Base-by-base conservation (phyloP, 2,888 invertebrate genomes). In the Baccha elongata region DNA sequence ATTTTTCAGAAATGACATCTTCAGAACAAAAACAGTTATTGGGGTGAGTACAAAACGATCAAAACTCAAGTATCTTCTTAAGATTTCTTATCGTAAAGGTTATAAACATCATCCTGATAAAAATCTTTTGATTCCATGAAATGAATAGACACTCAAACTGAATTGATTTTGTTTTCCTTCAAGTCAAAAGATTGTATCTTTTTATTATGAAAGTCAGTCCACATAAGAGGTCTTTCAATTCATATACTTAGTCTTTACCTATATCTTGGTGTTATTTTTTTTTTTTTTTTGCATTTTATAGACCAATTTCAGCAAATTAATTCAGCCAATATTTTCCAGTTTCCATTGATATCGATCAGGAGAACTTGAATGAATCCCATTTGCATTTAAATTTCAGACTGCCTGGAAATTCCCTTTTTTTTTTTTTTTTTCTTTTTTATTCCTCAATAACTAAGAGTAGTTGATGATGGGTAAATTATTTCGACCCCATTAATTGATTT, bases 401-500 rank as follows among this genome's bases (percentile, higher is more conserved):
- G 35, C 62, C 29, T 29, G 29, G 55, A 37, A n/a, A 15, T 3
- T 13, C 13, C 37, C 13, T 23, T 48, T 72, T 68, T 23, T 42
- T 15, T 42, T 48, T 23, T 17, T 55, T 26, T 23, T 10, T 6
- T 15, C 23, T 1, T 29, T 55, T 32, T 8, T 32, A 8, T 32
- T 5, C 23, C 23, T n/a, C n/a, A n/a, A n/a, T n/a, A 32, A 8
- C 15, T 8, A 17, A 8, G 26, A 35, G 71, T 42, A n/a, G n/a
- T n/a, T n/a, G n/a, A n/a, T 65, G 46, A 68, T 68, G 68, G 52
- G 52, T 55, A 42, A 73, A 78, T 73, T 83, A 78, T 78, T 78
- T 78, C 55, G 23, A 50, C n/a, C 50, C 48, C 23, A 72, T 83
- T 78, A 78, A 83, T 78, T 83, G 83, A 78, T 73, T 72, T 68